A percentile compares a stretch with the other conserved stretches of the same genome.
Evolutionary conservation across 1,140 invertebrate genomes (phyloP).

Genomic region (Drosophila melanica): DNA sequence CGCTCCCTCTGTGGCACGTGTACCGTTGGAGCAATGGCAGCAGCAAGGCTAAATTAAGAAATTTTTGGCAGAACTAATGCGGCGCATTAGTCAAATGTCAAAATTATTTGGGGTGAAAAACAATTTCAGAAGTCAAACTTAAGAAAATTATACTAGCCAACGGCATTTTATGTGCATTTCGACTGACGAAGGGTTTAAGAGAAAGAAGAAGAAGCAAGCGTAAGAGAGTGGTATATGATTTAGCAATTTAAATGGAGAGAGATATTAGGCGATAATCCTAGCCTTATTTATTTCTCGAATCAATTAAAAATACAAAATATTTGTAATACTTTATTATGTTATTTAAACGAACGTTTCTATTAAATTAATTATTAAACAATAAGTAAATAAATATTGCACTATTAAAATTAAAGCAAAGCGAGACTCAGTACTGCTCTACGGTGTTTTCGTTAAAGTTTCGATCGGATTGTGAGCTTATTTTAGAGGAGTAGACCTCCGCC

Average conservation of each 20-base stretch:
- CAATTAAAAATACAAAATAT: no score
- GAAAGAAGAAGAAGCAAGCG: no score
- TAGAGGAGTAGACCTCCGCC: not conserved
- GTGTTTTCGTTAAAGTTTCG: conserved; percentile 25
- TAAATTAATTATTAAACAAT: not conserved
- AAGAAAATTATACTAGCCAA: conserved; percentile 24
- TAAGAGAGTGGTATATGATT: no score
- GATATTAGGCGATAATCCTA: no score
- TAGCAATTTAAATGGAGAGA: no score
- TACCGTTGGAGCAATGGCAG: conserved; percentile 35
- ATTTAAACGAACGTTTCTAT: no score
- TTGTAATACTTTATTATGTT: no score
- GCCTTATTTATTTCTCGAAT: no score
- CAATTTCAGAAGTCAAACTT: conserved; percentile 49
- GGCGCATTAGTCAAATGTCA: conserved; percentile 77
- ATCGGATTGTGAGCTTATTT: conserved; percentile 11
- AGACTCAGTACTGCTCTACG: no score
- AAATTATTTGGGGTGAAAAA: conserved; percentile 67
- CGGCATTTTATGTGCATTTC: not conserved
- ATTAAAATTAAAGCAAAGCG: no score
- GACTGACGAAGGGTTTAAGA: no score
- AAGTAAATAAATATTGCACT: no score
- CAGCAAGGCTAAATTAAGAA: conserved; percentile 73
- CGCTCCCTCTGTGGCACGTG: conserved; percentile 13
- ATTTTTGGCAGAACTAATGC: conserved; percentile 79